Base-by-base conservation (phyloP, 2,113 vertebrate genomes). In the Paradoxurus hermaphroditus region DNA sequence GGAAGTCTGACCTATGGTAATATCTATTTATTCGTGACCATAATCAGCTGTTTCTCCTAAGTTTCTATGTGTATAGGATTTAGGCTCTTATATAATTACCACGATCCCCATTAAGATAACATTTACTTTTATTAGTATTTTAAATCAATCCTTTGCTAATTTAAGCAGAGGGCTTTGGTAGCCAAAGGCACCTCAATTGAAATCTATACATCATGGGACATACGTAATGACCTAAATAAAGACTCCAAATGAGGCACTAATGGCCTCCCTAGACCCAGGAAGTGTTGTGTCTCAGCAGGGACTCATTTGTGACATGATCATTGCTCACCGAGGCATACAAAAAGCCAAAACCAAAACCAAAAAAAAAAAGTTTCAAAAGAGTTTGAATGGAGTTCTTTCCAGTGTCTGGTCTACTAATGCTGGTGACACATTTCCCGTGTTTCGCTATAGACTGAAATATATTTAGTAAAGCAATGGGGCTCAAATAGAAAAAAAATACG, bases 21-120 rank as follows among this genome's bases (percentile, higher is more conserved):
- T 85, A 95, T 81, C 36, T 92, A 75, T 97, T 97, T 86, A 95
- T 96, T 96, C 95, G 87, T 97, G 90, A 90, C 97, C 41, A 63
- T 86, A 90, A 94, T 97, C 75, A 87, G 56, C 25, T 83, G 91
- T 49, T 93, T 87, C 34, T 81, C 51, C 70, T 87, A 59, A 41
- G 41, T 94, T 94, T 97, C 87, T 91, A 92, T 86, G 41, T 56
- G 75, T 92, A 77, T 95, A 96, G 41, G 41, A 65, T 36, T 95
- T 68, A 82, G 39, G 59, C 18, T 91, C 18, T 87, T 90, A 56
- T 85, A 51, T 46, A 88, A 92, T 51, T 85, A 92, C 25, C 72
- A 53, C 88, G 68, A 94, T 94, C 36, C 41, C 91, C 63, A 67
- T 94, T 95, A 90, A 95, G 73, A 78, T 82, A 87, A 4, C 34